A percentile compares a stretch with the other conserved stretches of the same genome.
phyloP scores from a whole-genome alignment of 1,140 invertebrate genomes.

The Eumaeus atala region DNA sequence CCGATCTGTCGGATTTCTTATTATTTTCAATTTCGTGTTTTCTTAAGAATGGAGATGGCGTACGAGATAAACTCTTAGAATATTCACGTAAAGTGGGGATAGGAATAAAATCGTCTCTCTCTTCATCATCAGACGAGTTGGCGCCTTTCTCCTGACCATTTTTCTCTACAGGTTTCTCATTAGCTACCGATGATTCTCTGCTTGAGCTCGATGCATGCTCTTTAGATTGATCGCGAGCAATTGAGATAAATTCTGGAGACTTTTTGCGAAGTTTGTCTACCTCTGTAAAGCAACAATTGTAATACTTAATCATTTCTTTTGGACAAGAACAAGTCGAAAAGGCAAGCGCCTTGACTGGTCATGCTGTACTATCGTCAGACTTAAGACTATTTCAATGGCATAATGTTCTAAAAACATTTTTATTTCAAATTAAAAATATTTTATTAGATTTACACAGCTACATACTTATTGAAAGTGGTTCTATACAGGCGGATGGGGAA shows the following conservation, averaged over 20 bases:
- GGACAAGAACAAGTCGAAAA: no score
- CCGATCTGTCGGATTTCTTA: constrained; percentile 63
- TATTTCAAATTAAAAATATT: no score
- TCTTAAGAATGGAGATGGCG: constrained; percentile 86
- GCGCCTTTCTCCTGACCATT: constrained; percentile 40
- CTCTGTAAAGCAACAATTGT: constrained; percentile 37
- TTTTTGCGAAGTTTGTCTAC: constrained; percentile 52
- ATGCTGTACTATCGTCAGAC: no score
- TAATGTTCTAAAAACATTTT: no score
- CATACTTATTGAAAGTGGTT: no score
- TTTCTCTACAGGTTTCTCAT: constrained; percentile 43
- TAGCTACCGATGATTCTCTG: constrained; percentile 63
- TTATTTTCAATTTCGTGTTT: constrained; percentile 80
- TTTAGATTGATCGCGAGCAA: constrained; percentile 44
- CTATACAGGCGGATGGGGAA: no score
- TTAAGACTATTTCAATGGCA: no score
- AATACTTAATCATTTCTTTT: background rate
- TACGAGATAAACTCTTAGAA: constrained; percentile 83
- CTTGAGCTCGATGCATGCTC: constrained; percentile 67
- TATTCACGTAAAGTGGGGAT: constrained; percentile 66
- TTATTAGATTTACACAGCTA: no score
- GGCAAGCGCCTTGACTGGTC: no score
- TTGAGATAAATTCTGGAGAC: constrained; percentile 41
- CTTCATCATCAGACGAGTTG: constrained; percentile 66
- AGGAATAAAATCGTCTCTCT: constrained; percentile 54